Evolutionary conservation across 30 jellyfish, hydroid and myxozoan genomes (phyloP), one percentile per base, ranked within the genome.

Genomic region (Pelagia noctiluca): DNA sequence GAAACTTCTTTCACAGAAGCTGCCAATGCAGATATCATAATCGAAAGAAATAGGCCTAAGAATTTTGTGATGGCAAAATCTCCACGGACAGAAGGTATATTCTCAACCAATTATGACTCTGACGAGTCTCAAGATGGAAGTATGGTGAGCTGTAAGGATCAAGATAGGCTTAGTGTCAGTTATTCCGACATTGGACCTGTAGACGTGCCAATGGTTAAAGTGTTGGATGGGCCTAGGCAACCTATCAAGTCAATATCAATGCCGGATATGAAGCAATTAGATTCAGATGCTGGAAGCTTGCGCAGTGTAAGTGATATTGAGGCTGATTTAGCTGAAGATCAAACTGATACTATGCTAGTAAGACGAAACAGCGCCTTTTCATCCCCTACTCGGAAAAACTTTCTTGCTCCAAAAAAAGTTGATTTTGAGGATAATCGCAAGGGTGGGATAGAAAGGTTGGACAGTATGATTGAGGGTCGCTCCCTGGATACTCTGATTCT

Each of bases 261-360:
- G 92, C 92, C 92, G 35, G 92, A 82, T 37, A 69, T 82, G 18
- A 75, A 82, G 24, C 54, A 80, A 47, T 33, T 82, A 8, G 92
- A 82, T 24, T 18, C 19, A n/a, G 52, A 54, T 52, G 30, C 60
- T 5, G 68, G 68, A 52, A 52, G 68, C 68, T 19, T 25, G 26
- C 30, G 12, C 26, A 30, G 21, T 10, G 68, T 3, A 52, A 25
- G 16, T 42, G 8, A 8, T 16, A 16, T 42, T 42, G 78, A 2
- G 5, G 2, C 7, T n/a, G 73, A 82, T 13, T 21, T 25, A 7
- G 32, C 46, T 18, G 34, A 63, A 60, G 50, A 35, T 28, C 35
- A 66, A 52, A 83, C 69, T 16, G 57, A 60, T 36, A 49, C 48
- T 5, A 35, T 1, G 64, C 28, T 70, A 30, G 61, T 52, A 25